Base-by-base conservation (phyloP, 2,113 vertebrate species). In the Psittacula cyanocephala region DNA sequence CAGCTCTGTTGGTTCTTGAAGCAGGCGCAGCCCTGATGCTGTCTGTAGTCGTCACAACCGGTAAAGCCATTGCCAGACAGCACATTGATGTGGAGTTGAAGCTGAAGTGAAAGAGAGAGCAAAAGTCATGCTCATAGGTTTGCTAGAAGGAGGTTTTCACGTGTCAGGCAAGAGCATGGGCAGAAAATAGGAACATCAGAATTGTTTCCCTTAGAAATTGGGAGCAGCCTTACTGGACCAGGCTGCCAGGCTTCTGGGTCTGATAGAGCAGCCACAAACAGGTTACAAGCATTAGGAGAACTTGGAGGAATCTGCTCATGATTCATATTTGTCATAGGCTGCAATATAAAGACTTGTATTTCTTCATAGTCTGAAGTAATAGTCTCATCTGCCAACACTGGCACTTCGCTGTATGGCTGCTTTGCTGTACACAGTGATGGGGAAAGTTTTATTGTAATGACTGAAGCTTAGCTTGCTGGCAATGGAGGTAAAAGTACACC, bases 401-500 rank as follows among this genome's bases (percentile, higher is more conserved):
- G 22, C 11, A 0, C 24, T 39, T 13, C 25, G 44, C n/a, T 29
- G 11, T 17, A 3, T 0, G 4, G 31, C 57, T 22, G 33, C n/a
- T 93, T 82, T 59, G 43, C 46, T 80, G 17, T 19, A 0, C 2
- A 0, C 33, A 16, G 44, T 0, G 18, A 14, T 13, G 5, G 55
- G 35, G 7, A 35, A n/a, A 24, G 35, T 7, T 24, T 49, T 22
- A 15, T 59, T 6, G 23, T 37, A 2, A 9, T 6, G 16, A 10
- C 7, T 10, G 46, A 28, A 88, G 22, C 33, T 44, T 1, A 0
- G 12, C 31, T 64, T 62, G 43, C 37, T 78, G 60, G 35, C 17
- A 5, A 29, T 75, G 81, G 24, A 55, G 60, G 35, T 27, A 20
- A 33, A 76, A 46, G 15, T 60, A 5, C 19, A 47, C 18, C 25